These are phyloP conservation scores for Drosophila borealis DNA, from an alignment of 2,888 invertebrate species.

Conservation along the genomic window DNA sequence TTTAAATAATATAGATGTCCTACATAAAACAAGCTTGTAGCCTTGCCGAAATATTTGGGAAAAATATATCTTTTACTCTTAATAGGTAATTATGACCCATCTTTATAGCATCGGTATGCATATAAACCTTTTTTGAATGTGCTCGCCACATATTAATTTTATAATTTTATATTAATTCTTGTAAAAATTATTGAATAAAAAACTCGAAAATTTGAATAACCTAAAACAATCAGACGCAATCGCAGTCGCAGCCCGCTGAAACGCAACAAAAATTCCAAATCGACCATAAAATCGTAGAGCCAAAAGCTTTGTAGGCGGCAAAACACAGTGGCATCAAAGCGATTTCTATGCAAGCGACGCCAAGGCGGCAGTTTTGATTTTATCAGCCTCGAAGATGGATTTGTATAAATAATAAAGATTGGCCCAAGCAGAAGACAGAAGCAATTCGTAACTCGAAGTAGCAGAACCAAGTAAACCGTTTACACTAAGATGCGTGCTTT, in stretches of 20 bases:
- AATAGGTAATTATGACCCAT: constrained; percentile 73
- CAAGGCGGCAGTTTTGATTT: constrained; percentile 68
- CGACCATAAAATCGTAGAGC: constrained; percentile 65
- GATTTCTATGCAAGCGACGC: constrained; percentile 62
- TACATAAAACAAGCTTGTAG: constrained; percentile 70
- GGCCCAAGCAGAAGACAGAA: constrained; percentile 65
- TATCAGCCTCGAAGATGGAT: constrained; percentile 74
- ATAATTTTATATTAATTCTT: constrained; percentile 77
- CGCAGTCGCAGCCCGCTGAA: constrained; percentile 58
- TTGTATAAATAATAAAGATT: constrained; percentile 80
- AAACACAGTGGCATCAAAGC: constrained; percentile 75
- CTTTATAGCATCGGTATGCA: constrained; percentile 62
- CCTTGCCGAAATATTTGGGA: constrained; percentile 71
- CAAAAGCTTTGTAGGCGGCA: constrained; percentile 75
- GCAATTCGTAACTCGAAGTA: constrained; percentile 59
- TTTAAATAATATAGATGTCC: constrained; percentile 57
- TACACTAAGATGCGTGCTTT: constrained; percentile 67
- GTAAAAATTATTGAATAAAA: constrained; percentile 76
- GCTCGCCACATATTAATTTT: constrained; percentile 74
- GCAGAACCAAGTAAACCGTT: constrained; percentile 55
- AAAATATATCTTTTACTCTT: constrained; percentile 51
- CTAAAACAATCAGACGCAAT: constrained; percentile 59
- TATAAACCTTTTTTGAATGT: constrained; percentile 55
- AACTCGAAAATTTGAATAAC: constrained; percentile 74
- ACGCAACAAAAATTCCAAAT: constrained; percentile 73